Base-by-base conservation (phyloP, 2,797 vertebrate species). In the Myotis findleyi region DNA sequence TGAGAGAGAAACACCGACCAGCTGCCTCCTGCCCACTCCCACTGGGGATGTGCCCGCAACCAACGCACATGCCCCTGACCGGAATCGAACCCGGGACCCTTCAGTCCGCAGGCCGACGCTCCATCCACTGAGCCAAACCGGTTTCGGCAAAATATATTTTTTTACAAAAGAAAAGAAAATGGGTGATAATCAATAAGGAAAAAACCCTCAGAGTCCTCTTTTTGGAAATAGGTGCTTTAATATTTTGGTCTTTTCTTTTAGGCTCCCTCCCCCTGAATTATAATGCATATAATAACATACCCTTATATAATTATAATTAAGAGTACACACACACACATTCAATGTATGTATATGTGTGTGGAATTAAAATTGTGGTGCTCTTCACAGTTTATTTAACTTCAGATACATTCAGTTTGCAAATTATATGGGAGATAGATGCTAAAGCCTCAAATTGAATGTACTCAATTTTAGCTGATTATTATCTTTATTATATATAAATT, bases 231-330 rank as follows among this genome's bases (percentile, higher is more conserved):
- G 36, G 10, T 49, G 75, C 27, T 93, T 77, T 71, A 62, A 21
- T 30, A 85, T 80, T 77, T 92, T 88, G 30, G 1, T 23, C 27
- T 94, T 82, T 85, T 55, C 41, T 95, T 88, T 33, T 82, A 85
- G 41, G 14, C 30, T 49, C 14, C 17, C 27, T 21, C 2, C 12
- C 6, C 20, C 33, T 76, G 64, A 68, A 89, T 87, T 80, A 55
- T 27, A 77, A 41, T 94, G 30, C 4, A n/a, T 55, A 3, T 80
- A 68, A 64, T 66, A 36, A 83, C 7, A 79, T 71, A 77, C 36
- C 18, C 49, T 82, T 92, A 71, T 38, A 25, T 73, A 89, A 49
- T 76, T 92, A 41, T 84, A 89, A 7, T 73, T 88, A 87, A 84
- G 55, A 83, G 41, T 27, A 55, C 38, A 59, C 17, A 36, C 1